Evolutionary conservation across 2,888 invertebrate species (phyloP).

Genomic region (Drosophila putrida): DNA sequence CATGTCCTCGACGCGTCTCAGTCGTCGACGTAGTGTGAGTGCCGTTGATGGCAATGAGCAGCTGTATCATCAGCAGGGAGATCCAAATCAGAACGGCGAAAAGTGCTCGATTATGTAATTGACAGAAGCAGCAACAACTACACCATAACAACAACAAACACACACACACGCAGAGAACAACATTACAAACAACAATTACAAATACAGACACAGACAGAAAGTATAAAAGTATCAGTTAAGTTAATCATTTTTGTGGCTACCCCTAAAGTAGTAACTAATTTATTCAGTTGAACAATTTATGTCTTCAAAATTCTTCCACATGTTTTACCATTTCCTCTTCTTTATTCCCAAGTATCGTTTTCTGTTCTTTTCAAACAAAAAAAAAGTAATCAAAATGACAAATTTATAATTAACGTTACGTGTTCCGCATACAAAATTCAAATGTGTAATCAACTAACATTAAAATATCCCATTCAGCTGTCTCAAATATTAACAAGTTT

Average conservation of each 20-base stretch:
- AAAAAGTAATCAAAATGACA: constrained; percentile 24
- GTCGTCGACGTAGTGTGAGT: constrained; percentile 76
- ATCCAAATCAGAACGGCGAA: constrained; percentile 82
- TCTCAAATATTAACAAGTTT: constrained; percentile 30
- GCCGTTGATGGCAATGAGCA: constrained; percentile 83
- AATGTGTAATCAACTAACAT: constrained; percentile 2
- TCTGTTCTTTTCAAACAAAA: constrained; percentile 33
- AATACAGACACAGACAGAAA: constrained; percentile 14
- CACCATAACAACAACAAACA: constrained; percentile 13
- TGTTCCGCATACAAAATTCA: constrained; percentile 45
- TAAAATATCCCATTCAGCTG: background rate
- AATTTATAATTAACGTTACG: constrained; percentile 45
- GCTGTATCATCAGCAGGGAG: constrained; percentile 84
- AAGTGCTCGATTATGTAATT: constrained; percentile 84
- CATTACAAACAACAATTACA: constrained; percentile 12
- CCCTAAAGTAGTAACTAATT: constrained; percentile 38
- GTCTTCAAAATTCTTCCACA: constrained; percentile 39
- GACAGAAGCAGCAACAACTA: constrained; percentile 18
- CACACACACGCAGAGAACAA: constrained; percentile 17
- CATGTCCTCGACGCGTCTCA: constrained; percentile 85
- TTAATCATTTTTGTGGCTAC: constrained; percentile 31
- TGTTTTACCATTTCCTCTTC: constrained; percentile 37
- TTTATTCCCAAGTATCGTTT: constrained; percentile 21
- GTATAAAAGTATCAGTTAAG: constrained; percentile 31
- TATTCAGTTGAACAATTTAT: constrained; percentile 43